Evolutionary conservation across 2,113 vertebrate genomes (phyloP).

Genomic region (Dendropsophus ebraccatus): DNA sequence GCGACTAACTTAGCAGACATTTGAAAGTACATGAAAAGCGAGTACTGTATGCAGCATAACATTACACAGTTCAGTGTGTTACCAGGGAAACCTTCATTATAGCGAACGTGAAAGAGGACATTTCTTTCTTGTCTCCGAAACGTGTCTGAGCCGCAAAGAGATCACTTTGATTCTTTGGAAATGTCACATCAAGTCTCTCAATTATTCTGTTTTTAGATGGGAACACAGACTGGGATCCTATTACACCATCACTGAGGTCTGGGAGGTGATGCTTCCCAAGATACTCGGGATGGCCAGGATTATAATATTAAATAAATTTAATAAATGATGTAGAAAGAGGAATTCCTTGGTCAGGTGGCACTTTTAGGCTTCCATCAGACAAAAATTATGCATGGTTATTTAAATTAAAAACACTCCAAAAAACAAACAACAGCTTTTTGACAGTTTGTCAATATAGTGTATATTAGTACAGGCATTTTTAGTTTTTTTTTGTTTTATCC

Average conservation of each 20-base stretch:
- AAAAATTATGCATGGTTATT: too few relatives aligned
- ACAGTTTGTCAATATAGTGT: too few relatives aligned
- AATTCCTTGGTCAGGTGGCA: not conserved
- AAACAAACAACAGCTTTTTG: too few relatives aligned
- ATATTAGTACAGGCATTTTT: too few relatives aligned
- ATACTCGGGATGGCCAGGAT: not conserved
- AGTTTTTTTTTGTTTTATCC: too few relatives aligned
- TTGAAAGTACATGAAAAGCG: conserved; percentile 3
- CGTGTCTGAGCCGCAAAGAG: conserved; percentile 22
- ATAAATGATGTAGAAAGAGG: not conserved
- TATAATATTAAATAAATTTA: not conserved
- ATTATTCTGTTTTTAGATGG: conserved; percentile 3
- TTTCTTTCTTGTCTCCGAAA: conserved; percentile 31
- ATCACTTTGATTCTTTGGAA: conserved; percentile 44
- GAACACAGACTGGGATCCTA: conserved; percentile 17
- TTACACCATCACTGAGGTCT: not conserved
- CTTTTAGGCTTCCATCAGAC: too few relatives aligned
- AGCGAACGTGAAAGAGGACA: conserved; percentile 7
- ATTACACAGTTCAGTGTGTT: conserved; percentile 40
- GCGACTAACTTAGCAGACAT: conserved; percentile 6
- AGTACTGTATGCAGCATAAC: conserved; percentile 9
- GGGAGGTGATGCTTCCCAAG: not conserved
- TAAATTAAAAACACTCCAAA: too few relatives aligned
- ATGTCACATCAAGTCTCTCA: conserved; percentile 33
- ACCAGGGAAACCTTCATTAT: conserved; percentile 51